Evolutionary conservation across 2,888 invertebrate genomes (phyloP).

Genomic region (Neria commutata): DNA sequence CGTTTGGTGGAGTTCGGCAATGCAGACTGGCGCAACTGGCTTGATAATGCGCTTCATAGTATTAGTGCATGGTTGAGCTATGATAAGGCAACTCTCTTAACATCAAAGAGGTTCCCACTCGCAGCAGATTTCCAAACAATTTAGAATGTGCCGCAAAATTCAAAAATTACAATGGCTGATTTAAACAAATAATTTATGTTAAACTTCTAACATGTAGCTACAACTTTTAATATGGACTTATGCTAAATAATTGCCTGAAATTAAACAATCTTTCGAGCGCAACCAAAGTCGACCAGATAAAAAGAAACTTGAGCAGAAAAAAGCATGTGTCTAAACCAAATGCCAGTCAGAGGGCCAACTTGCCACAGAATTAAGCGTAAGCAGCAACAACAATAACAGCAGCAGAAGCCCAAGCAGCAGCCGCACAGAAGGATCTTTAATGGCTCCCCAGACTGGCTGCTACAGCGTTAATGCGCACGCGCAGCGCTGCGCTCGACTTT

Average conservation of each 20-base stretch:
- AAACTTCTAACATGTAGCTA: not conserved
- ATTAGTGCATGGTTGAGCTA: not conserved
- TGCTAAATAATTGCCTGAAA: not conserved
- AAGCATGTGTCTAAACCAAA: not conserved
- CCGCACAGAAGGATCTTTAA: slow-evolving; percentile 33
- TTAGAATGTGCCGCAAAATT: not conserved
- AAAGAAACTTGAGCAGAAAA: not conserved
- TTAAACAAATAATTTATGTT: not conserved
- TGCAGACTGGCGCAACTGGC: not conserved
- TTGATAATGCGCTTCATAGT: slow-evolving; percentile 18
- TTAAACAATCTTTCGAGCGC: not conserved
- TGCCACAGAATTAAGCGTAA: too few relatives aligned
- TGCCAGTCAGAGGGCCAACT: too few relatives aligned
- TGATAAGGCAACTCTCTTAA: slow-evolving; percentile 4
- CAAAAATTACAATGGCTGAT: not conserved
- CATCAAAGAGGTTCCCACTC: too few relatives aligned
- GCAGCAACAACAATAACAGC: too few relatives aligned
- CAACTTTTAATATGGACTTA: not conserved
- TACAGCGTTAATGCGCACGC: slow-evolving; percentile 38
- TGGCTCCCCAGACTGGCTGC: slow-evolving; percentile 30
- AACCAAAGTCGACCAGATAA: not conserved
- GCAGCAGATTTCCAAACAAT: not conserved
- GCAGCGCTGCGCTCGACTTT: too few relatives aligned
- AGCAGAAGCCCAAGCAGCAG: slow-evolving; percentile 19
- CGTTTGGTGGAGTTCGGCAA: slow-evolving; percentile 29